Evolutionary conservation across 2,797 vertebrate genomes (phyloP).

Genomic region (Rhynchonycteris naso): DNA sequence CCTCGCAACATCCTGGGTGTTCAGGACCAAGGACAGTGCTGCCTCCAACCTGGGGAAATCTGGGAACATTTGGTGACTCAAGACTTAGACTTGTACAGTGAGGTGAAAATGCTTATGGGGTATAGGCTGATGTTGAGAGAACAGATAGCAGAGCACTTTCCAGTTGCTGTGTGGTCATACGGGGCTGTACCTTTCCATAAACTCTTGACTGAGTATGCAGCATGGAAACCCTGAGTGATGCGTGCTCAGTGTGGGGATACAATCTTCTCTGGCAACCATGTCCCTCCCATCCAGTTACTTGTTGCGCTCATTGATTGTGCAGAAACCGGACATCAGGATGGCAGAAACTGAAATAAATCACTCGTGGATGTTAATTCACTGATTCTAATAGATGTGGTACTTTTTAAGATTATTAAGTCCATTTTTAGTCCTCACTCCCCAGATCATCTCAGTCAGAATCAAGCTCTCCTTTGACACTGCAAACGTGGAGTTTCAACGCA

Average conservation of each 20-base stretch:
- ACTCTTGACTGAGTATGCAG: background rate
- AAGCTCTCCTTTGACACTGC: background rate
- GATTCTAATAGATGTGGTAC: background rate
- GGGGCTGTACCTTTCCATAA: background rate
- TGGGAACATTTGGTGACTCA: background rate
- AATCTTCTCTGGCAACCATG: background rate
- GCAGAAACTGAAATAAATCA: background rate
- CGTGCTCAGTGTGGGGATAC: background rate
- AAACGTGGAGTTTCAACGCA: rapidly evolving
- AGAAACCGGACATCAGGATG: background rate
- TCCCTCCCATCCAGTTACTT: background rate
- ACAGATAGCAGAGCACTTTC: background rate
- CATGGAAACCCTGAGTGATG: background rate
- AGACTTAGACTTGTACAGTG: background rate
- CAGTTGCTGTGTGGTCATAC: rapidly evolving
- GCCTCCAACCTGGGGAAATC: background rate
- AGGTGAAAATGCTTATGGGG: background rate
- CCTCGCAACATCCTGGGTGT: background rate
- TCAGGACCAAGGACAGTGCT: background rate
- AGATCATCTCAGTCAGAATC: background rate
- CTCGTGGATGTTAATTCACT: background rate
- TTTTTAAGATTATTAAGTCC: conserved; percentile 34
- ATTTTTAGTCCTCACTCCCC: background rate
- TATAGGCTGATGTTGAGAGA: background rate
- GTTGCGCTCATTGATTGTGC: background rate